phyloP scores from a whole-genome alignment of 2,113 vertebrate genomes.

The Seriola dumerili region DNA sequence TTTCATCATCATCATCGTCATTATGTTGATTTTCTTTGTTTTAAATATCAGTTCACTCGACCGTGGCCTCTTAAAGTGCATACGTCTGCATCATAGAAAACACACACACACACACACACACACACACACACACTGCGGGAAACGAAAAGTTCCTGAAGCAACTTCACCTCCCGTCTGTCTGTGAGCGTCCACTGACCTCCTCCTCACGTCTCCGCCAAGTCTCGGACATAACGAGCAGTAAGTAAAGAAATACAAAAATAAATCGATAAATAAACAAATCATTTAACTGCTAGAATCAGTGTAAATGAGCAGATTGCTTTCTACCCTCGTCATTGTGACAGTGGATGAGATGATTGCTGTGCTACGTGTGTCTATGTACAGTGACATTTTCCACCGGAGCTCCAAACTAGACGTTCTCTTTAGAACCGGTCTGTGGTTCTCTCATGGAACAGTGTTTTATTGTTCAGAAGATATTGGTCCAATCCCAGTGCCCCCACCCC shows the following conservation, averaged over 20 bases:
- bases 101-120: not conserved
- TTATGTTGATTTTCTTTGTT: constrained; percentile 5
- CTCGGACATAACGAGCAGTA: constrained; percentile 2
- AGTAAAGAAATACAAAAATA: constrained; percentile 34
- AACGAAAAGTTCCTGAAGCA: constrained; percentile 15
- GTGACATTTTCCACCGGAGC: too few species aligned
- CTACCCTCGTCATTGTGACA: constrained; percentile 17
- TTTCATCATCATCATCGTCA: constrained; percentile 35
- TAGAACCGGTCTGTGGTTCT: too few species aligned
- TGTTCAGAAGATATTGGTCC: too few species aligned
- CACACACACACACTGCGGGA: constrained; percentile 23
- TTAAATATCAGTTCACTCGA: constrained; percentile 21
- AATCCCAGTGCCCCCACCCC: too few species aligned
- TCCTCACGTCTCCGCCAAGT: not conserved
- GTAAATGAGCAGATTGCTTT: constrained; percentile 11
- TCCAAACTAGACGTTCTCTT: too few species aligned
- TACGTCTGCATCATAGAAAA: constrained; percentile 37
- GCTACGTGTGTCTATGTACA: constrained; percentile 25
- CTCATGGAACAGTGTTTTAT: too few species aligned
- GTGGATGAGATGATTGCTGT: constrained; percentile 2
- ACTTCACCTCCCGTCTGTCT: not conserved
- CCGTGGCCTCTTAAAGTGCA: constrained; percentile 52
- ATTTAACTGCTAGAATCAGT: not conserved
- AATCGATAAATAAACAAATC: constrained; percentile 14
- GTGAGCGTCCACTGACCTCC: not conserved